Conservation (phyloP, 2,888 invertebrate species). For the Agrochola litura region DNA sequence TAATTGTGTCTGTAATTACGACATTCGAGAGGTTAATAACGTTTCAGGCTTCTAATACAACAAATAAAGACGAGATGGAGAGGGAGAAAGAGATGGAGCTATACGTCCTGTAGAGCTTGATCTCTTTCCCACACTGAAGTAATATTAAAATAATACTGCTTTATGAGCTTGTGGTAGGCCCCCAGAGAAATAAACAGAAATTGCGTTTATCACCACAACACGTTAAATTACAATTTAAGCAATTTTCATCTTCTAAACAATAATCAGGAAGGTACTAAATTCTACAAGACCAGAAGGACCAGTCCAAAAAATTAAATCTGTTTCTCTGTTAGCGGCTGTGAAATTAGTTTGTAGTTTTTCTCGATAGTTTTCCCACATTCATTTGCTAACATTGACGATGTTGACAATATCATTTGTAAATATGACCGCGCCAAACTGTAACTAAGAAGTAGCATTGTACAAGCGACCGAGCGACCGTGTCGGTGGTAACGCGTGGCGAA, state of each 20-base stretch:
- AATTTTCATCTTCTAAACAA: not conserved
- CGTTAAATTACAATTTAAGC: not conserved
- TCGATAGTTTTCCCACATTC: too few relatives aligned
- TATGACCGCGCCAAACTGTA: slow-evolving; percentile 5
- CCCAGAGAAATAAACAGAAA: not conserved
- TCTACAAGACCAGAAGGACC: not conserved
- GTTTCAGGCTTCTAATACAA: too few relatives aligned
- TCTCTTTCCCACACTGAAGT: too few relatives aligned
- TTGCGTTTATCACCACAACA: not conserved
- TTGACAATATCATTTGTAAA: slow-evolving; percentile 5
- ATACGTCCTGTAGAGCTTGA: too few relatives aligned
- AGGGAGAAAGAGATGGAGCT: too few relatives aligned
- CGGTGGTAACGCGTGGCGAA: not conserved
- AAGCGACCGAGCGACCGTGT: not conserved
- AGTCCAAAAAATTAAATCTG: too few relatives aligned
- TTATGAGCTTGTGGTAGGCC: too few relatives aligned
- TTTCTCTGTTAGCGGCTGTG: not conserved
- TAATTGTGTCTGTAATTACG: too few relatives aligned
- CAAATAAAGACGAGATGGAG: too few relatives aligned
- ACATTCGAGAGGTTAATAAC: too few relatives aligned
- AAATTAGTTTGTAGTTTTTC: not conserved
- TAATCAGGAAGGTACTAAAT: too few relatives aligned
- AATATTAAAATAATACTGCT: too few relatives aligned
- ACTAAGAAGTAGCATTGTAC: not conserved
- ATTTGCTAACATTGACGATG: not conserved